These are phyloP conservation scores for Scolanthus callimorphus DNA, from an alignment of 92 coral and sea anemone species.

Conservation along the genomic window DNA sequence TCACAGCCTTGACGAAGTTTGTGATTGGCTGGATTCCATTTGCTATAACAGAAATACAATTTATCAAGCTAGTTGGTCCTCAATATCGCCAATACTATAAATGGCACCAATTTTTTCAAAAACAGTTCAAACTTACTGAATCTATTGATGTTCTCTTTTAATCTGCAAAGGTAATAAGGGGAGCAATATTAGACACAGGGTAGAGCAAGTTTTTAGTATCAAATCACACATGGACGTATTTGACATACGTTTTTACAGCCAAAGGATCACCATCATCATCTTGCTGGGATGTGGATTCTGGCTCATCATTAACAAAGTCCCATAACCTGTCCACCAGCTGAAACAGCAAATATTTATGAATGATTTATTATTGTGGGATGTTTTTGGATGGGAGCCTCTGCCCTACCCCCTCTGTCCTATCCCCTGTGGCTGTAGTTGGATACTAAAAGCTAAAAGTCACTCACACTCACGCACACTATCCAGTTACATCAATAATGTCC, in stretches of 20 bases:
- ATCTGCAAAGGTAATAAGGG: conserved; percentile 26
- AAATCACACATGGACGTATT: background rate
- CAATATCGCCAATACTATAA: too few relatives aligned
- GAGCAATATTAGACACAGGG: background rate
- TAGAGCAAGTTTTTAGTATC: too few relatives aligned
- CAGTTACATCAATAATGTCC: too few relatives aligned
- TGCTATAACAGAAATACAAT: too few relatives aligned
- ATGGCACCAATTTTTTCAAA: too few relatives aligned
- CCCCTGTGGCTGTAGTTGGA: too few relatives aligned
- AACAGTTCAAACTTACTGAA: conserved; percentile 86
- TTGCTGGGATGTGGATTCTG: conserved; percentile 29
- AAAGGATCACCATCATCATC: conserved; percentile 76
- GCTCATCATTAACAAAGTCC: conserved; percentile 91
- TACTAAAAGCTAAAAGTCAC: too few relatives aligned
- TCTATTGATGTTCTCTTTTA: conserved; percentile 87
- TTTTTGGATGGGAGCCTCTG: too few relatives aligned
- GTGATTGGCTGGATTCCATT: conserved; percentile 75
- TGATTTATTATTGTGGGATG: too few relatives aligned
- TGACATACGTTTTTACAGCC: conserved; percentile 74
- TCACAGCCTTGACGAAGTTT: conserved; percentile 59
- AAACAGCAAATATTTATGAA: background rate
- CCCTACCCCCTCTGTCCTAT: too few relatives aligned
- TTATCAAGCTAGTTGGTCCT: too few relatives aligned
- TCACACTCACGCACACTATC: too few relatives aligned
- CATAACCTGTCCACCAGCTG: conserved; percentile 80